Evolutionary conservation across 2,113 vertebrate genomes (phyloP).

Genomic region (Alaudala cheleensis): DNA sequence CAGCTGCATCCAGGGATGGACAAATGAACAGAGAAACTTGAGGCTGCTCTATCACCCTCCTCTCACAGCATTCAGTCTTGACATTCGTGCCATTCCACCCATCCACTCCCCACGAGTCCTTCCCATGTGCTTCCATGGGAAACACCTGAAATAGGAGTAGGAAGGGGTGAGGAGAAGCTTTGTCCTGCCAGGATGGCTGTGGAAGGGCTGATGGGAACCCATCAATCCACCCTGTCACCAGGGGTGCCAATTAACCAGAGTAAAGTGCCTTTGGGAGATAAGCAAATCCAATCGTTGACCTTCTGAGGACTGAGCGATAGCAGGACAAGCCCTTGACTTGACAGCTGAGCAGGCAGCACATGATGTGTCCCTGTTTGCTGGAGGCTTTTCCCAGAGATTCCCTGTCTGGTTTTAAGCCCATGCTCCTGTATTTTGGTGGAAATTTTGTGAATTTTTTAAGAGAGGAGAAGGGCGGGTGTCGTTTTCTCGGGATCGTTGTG

Average conservation of each 20-base stretch:
- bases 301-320: conserved; percentile 28
- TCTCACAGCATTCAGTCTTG: background rate
- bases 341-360: conserved; percentile 13
- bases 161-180: background rate
- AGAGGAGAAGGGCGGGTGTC: background rate
- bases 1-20: background rate
- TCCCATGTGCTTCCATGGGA: background rate
- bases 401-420: background rate
- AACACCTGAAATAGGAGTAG: background rate
- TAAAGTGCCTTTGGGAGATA: conserved; percentile 45
- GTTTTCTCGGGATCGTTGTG: conserved; percentile 1
- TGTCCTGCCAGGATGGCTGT: background rate
- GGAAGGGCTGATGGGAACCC: background rate
- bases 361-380: background rate
- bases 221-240: conserved; percentile 34
- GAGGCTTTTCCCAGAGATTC: background rate
- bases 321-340: conserved; percentile 34
- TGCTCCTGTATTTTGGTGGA: background rate
- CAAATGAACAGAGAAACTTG: background rate
- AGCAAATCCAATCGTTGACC: conserved; percentile 59
- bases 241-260: conserved; percentile 37
- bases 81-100: background rate
- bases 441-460: background rate
- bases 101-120: background rate
- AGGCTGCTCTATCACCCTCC: background rate